Evolutionary conservation across 1,140 invertebrate genomes (phyloP), one percentile per base, ranked within the genome.

Genomic region (Probaryconus sp.): DNA sequence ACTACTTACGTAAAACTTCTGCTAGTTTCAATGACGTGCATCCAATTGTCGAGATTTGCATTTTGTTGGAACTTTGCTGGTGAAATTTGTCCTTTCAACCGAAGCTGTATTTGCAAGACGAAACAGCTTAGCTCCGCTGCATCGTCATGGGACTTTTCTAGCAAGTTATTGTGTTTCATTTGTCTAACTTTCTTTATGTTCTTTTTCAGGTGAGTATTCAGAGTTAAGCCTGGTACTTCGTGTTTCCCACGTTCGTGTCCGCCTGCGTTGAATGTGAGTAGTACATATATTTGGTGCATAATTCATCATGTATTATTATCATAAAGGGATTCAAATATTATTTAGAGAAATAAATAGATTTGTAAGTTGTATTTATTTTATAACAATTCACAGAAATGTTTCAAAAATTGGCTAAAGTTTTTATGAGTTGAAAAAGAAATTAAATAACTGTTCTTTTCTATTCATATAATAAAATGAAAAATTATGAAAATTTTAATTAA

Each of bases 171-270:
- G 50, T 64, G 26, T 31, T 45, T 56, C 71, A 64, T 74, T 74
- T 74, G 56, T 74, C 56, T 68, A 74, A 74, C 71, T 68, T 74
- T 64, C 56, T 74, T 74, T 74, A 63, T 74, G 48, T 43, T 74
- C 50, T 74, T 74, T 74, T 74, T 60, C 50, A 74, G 70, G 70
- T 74, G 47, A 74, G 70, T 74, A 67, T 67, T 61, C 70, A 48
- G 33, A 61, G 53, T 56, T 60, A 42, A 65, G 53, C 40, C 35
- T 64, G 43, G 30, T 61, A 63, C 43, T 18, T 61, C 30, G 53
- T 35, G 37, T 17, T 61, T 21, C 31, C 38, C 47, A 51, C 26
- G 47, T 45, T 51, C 20, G 40, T 58, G 21, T 56, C 55, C 33
- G 26, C 9, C 21, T 35, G 40, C 31, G 61, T 53, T 30, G 26